Conservation (phyloP, 2,113 vertebrate species). For the Microcebus murinus region DNA sequence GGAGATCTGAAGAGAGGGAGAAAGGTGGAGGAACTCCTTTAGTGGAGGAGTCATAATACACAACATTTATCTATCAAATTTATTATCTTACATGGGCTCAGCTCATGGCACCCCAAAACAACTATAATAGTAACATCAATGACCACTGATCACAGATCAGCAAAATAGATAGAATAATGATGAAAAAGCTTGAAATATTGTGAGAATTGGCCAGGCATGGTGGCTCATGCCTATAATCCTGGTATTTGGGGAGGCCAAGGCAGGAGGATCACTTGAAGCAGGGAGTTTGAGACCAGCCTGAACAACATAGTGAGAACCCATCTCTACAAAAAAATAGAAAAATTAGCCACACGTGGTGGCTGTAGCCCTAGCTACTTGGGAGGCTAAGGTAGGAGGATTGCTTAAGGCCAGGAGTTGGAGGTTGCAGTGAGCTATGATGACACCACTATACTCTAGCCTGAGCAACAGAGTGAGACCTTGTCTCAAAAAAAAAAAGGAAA, state of each 20-base stretch:
- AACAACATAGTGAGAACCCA: not conserved
- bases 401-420: too few relatives aligned
- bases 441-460: too few relatives aligned
- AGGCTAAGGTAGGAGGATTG: too few relatives aligned
- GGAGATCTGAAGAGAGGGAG: not conserved
- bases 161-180: not conserved
- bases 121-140: not conserved
- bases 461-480: too few relatives aligned
- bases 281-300: not conserved
- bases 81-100: not conserved
- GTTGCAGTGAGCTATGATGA: too few relatives aligned
- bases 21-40: not conserved
- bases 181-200: not conserved
- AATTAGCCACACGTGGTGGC: too few relatives aligned
- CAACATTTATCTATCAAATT: not conserved
- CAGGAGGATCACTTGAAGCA: not conserved
- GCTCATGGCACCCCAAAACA: not conserved
- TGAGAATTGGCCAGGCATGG: not conserved
- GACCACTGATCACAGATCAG: not conserved
- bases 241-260: not conserved
- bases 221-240: not conserved
- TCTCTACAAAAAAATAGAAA: not conserved
- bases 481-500: too few relatives aligned
- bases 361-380: too few relatives aligned
- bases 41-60: not conserved